Base-by-base conservation (phyloP, 35 echinoderm and acorn worm species). In the Heliocidaris erythrogramma region DNA sequence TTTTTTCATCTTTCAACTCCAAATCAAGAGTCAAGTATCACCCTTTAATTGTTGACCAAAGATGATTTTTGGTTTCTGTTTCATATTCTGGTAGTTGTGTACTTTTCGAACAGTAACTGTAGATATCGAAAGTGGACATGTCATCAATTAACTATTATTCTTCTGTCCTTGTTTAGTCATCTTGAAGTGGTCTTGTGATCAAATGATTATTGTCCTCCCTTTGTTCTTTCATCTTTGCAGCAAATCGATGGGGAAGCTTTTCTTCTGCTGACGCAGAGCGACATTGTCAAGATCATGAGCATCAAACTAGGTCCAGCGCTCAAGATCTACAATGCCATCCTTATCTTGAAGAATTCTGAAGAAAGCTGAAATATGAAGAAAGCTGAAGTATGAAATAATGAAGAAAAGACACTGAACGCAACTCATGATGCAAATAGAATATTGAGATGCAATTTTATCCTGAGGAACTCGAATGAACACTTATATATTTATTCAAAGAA, bases 221-320 rank as follows among this genome's bases (percentile, higher is more conserved):
- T 92, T 2, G 17, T 56, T 47, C 92, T 85, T 92, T 65, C 94
- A 61, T 91, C 48, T 47, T 94, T 86, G 12, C 95, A 99, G 98
- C 98, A 99, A 99, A 99, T 99, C 49, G 98, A 99, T 92, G 98
- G 98, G 16, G 98, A 99, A 91, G 98, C 98, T 12, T 99, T 99
- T 90, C 94, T 99, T 27, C 96, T 99, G 7, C 93, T 99, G 27
- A 99, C 96, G 7, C 98, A 99, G 88, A 97, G 92, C 31, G 98
- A 99, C 95, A 96, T 99, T 16, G 98, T 99, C 5, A 99, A 99
- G 86, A 99, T 99, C 59, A 99, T 99, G 98, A 99, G 94, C 59
- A 97, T 99, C 86, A 99, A 99, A 65, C 95, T 99, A 32, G 98
- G 98, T 71, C 98, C 98, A 85, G 98, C 98, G 35, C 94, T 99